Percentiles rank a stretch among this genome's conserved stretches.
phyloP scores from a whole-genome alignment of 2,888 invertebrate species.

The Cremastinae sp. region DNA sequence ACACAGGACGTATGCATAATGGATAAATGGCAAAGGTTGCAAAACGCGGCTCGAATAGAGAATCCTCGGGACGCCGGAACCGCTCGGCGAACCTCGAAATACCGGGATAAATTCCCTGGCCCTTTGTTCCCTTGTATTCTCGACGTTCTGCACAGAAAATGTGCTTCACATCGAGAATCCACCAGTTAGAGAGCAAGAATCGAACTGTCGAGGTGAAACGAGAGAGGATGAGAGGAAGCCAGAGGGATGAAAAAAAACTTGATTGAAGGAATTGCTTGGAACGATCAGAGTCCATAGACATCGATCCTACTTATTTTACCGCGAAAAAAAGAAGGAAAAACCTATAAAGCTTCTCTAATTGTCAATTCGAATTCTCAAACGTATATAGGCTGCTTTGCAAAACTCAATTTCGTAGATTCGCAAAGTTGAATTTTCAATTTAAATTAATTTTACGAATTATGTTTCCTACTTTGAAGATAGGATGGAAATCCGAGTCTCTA shows the following conservation, averaged over 20 bases:
- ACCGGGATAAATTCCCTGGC: constrained; percentile 31
- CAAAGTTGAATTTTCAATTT: no score
- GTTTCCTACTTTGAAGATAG: no score
- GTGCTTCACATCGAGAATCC: constrained; percentile 13
- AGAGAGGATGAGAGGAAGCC: background rate
- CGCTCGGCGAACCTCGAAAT: constrained; percentile 9
- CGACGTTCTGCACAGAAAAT: constrained; percentile 22
- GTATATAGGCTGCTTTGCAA: no score
- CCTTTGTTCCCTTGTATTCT: constrained; percentile 38
- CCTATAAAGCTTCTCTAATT: no score
- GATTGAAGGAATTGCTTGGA: constrained; percentile 30
- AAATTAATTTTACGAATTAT: no score
- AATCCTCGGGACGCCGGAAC: constrained; percentile 43
- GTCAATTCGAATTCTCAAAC: no score
- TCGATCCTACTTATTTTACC: constrained; percentile 52
- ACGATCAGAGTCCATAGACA: constrained; percentile 35
- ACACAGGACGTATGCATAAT: constrained; percentile 59
- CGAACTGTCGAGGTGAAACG: constrained; percentile 18
- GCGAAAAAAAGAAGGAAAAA: no score
- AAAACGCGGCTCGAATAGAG: constrained; percentile 36
- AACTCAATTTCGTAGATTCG: no score
- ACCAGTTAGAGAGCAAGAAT: background rate
- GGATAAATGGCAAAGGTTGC: constrained; percentile 58
- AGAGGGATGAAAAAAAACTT: no score
- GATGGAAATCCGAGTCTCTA: no score